Conservation (phyloP, 2,888 invertebrate genomes). For the Patella depressa region DNA sequence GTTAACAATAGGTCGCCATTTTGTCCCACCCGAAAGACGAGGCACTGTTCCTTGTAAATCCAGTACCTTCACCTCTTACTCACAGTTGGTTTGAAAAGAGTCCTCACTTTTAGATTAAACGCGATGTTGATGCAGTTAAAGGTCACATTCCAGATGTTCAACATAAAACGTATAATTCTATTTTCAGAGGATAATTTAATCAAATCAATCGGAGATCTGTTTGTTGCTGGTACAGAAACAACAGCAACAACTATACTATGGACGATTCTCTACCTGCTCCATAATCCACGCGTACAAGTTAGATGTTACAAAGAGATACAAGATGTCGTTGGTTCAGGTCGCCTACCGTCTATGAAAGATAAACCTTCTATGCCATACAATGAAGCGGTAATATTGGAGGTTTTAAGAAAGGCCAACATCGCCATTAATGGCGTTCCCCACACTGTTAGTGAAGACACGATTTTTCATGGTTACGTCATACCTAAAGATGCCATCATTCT, state of each 20-base stretch:
- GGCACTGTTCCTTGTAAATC: too few species aligned
- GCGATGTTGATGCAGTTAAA: too few species aligned
- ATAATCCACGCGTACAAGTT: constrained; percentile 77
- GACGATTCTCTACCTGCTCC: constrained; percentile 84
- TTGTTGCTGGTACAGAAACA: constrained; percentile 75
- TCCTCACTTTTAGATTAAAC: too few species aligned
- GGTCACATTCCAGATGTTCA: too few species aligned
- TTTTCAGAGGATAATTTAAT: constrained; percentile 17
- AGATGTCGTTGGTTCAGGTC: constrained; percentile 63
- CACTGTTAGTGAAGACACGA: constrained; percentile 46
- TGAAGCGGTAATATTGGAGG: constrained; percentile 60
- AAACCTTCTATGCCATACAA: constrained; percentile 43
- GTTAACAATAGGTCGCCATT: too few species aligned
- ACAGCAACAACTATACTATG: constrained; percentile 90
- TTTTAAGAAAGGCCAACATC: constrained; percentile 48
- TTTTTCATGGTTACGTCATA: constrained; percentile 55
- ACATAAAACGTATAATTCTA: too few species aligned
- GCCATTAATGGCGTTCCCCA: constrained; percentile 48
- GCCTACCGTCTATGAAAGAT: constrained; percentile 42
- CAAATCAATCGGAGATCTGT: constrained; percentile 43
- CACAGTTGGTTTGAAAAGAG: too few species aligned
- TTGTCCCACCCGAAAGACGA: too few species aligned
- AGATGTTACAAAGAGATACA: constrained; percentile 44
- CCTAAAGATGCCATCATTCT: constrained; percentile 52
- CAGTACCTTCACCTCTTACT: too few species aligned